Base-by-base conservation (phyloP, 2,113 vertebrate genomes). In the Hylia prasina region DNA sequence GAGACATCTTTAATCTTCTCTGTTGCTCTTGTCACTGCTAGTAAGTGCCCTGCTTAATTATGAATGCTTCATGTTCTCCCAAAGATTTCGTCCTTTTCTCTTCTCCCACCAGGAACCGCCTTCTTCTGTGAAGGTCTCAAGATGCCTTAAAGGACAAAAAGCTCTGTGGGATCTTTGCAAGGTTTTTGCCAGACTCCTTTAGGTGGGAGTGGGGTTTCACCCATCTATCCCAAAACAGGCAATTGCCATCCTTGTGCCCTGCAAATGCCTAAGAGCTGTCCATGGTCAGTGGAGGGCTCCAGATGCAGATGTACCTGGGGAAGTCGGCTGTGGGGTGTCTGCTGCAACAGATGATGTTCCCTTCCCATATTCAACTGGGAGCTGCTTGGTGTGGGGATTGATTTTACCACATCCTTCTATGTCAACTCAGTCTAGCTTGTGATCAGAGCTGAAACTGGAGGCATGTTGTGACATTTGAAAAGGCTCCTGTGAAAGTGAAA, bases 281-380 rank as follows among this genome's bases (percentile, higher is more conserved):
- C 11, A 3, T 15, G 3, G 2, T 44, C 73, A 51, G 5, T 33
- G 37, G 24, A 61, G 14, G 27, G 7, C 15, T 87, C 48, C 0
- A 0, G 23, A 23, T 2, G 1, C 25, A 50, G 53, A 9, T 54
- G 12, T 24, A 13, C 13, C 28, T 42, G 21, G 20, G 33, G 15
- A 82, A 53, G 28, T 18, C 0, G 0, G 2, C 15, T 27, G 9
- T 9, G 10, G 27, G 4, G 7, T n/a, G 9, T 30, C 44, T 63
- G 42, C 65, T 89, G 48, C 8, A 24, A 22, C 35, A 47, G 40
- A 13, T 42, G 23, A 31, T 27, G 14, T 18, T 61, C 30, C 21
- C 35, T 82, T 35, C 51, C n/a, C 63, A 25, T 25, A 21, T 64
- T 72, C 72, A 21, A 42, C 18, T 40, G 30, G 11, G 33, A 25